Percentiles rank a stretch among this genome's conserved stretches.
phyloP scores from a whole-genome alignment of 2,888 invertebrate species.

The Torymus texanus region DNA sequence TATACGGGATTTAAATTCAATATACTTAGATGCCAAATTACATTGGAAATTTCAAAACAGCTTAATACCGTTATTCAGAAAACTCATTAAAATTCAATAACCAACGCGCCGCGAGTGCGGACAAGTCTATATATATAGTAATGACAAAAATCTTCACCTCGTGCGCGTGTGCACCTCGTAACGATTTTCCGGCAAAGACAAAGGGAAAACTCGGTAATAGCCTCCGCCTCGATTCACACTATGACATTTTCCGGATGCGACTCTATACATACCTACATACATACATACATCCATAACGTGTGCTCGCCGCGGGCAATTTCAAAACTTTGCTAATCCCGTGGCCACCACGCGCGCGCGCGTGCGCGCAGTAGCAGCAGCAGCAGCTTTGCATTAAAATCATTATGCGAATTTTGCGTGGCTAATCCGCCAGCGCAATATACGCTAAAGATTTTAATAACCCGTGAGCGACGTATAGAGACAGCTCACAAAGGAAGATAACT shows the following conservation, averaged over 20 bases:
- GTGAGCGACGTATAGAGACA: too few relatives aligned
- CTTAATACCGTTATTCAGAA: too few relatives aligned
- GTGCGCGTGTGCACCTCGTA: not conserved
- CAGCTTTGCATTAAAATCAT: constrained; percentile 18
- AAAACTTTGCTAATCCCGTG: constrained; percentile 24
- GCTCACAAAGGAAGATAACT: too few relatives aligned
- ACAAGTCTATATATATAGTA: too few relatives aligned
- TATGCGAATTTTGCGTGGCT: not conserved
- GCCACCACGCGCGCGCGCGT: not conserved
- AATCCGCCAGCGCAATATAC: not conserved
- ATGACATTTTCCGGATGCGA: constrained; percentile 6
- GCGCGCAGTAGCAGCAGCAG: too few relatives aligned
- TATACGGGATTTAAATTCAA: too few relatives aligned
- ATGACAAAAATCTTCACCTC: not conserved
- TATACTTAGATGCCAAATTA: too few relatives aligned
- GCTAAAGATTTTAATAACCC: too few relatives aligned
- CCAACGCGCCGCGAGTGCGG: too few relatives aligned
- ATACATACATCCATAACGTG: not conserved
- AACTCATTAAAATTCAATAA: too few relatives aligned
- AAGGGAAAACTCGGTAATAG: too few relatives aligned
- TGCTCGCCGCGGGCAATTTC: not conserved
- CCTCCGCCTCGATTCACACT: not conserved
- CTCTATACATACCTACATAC: not conserved
- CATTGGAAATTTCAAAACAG: too few relatives aligned
- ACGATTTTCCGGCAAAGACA: not conserved